phyloP scores from a whole-genome alignment of 1,140 invertebrate genomes.

The Drosophila sproati region DNA sequence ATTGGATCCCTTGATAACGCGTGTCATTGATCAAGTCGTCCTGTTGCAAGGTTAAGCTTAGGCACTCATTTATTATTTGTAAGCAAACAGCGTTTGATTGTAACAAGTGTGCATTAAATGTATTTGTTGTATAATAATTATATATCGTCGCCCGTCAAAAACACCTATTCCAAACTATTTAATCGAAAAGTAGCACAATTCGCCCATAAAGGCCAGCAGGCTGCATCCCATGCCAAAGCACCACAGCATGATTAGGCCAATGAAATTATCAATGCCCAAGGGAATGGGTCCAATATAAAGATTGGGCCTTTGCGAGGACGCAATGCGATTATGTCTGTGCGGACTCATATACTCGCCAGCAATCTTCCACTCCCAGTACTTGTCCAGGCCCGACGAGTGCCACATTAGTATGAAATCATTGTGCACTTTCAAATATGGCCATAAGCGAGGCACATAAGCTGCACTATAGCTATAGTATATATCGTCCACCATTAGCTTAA shows the following conservation, averaged over 20 bases:
- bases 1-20: constrained; percentile 69
- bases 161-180: neutral
- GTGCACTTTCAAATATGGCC: constrained; percentile 56
- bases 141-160: too few species aligned
- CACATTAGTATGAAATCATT: constrained; percentile 63
- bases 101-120: too few species aligned
- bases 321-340: constrained; percentile 68
- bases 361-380: constrained; percentile 78
- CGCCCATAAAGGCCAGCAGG: constrained; percentile 52
- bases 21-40: constrained; percentile 73
- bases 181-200: constrained; percentile 45
- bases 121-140: too few species aligned
- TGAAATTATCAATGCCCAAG: constrained; percentile 70
- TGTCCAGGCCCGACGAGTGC: constrained; percentile 74
- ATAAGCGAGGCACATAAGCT: constrained; percentile 69
- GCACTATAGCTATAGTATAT: constrained; percentile 62
- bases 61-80: neutral
- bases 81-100: neutral
- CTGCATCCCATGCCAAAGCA: constrained; percentile 69
- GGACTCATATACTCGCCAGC: constrained; percentile 65
- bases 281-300: constrained; percentile 68
- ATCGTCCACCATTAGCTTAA: constrained; percentile 78
- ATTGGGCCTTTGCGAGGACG: constrained; percentile 51
- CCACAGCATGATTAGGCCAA: constrained; percentile 68
- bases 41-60: constrained; percentile 24